phyloP scores from a whole-genome alignment of 2,797 vertebrate species.

The Pterois miles region DNA sequence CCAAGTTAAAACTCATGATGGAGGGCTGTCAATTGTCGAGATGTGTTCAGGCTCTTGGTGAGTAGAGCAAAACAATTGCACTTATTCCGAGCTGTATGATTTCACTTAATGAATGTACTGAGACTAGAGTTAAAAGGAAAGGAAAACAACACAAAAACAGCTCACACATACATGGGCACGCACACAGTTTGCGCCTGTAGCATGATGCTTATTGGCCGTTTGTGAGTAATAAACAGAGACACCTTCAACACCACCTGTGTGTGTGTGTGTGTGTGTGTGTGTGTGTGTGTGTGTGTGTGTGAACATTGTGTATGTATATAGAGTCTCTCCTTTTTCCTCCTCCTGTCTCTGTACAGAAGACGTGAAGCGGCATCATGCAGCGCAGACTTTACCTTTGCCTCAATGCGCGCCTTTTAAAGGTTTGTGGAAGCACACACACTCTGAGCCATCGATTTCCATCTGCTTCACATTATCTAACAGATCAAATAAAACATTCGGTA shows the following conservation, averaged over 20 bases:
- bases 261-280: not conserved
- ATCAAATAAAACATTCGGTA: constrained; percentile 14
- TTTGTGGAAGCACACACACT: not conserved
- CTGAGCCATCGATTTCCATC: not conserved
- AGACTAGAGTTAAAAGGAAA: constrained; percentile 1
- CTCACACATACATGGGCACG: not conserved
- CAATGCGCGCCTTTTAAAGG: not conserved
- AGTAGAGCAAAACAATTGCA: not conserved
- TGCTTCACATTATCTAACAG: not conserved
- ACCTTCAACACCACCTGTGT: not conserved
- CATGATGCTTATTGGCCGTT: not conserved
- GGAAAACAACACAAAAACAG: not conserved
- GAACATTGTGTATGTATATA: not conserved
- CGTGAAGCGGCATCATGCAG: not conserved
- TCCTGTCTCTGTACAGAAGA: not conserved
- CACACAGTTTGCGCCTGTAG: not conserved
- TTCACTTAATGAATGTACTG: not conserved
- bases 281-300: not conserved
- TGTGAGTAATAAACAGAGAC: not conserved
- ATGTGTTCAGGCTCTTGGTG: not conserved
- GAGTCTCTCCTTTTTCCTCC: not conserved
- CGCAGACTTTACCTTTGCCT: not conserved
- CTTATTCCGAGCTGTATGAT: not conserved
- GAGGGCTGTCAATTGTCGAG: not conserved
- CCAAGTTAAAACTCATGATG: not conserved